A percentile compares a stretch with the other conserved stretches of the same genome.
These are phyloP conservation scores for Tachuris rubrigastra DNA, from an alignment of 2,113 vertebrate species.

Conservation along the genomic window DNA sequence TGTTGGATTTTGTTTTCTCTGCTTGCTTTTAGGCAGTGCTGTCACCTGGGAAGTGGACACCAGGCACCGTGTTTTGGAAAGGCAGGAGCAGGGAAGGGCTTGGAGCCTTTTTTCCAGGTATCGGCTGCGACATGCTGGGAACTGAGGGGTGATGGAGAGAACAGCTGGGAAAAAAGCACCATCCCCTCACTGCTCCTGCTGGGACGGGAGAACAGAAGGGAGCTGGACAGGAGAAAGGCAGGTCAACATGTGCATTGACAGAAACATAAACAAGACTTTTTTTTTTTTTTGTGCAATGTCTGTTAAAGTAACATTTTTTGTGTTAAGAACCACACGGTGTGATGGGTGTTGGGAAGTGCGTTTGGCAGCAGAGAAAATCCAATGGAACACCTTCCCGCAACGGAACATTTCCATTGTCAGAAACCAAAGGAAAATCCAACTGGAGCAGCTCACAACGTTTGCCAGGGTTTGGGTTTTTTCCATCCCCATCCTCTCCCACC, in stretches of 20 bases:
- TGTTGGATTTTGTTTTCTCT: slow-evolving; percentile 75
- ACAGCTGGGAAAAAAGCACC: slow-evolving; percentile 38
- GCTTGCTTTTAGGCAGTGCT: slow-evolving; percentile 78
- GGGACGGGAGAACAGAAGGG: not conserved
- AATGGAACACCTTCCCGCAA: slow-evolving; percentile 65
- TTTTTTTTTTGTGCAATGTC: slow-evolving; percentile 33
- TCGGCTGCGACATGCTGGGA: slow-evolving; percentile 40
- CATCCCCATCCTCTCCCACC: not conserved
- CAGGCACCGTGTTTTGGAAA: slow-evolving; percentile 64
- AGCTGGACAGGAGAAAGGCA: slow-evolving; percentile 22
- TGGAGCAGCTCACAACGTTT: slow-evolving; percentile 54
- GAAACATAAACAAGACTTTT: slow-evolving; percentile 29
- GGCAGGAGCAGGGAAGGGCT: slow-evolving; percentile 64
- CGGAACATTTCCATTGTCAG: not conserved
- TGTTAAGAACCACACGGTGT: not conserved
- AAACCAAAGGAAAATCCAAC: slow-evolving; percentile 47
- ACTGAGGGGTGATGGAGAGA: not conserved
- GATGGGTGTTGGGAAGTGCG: slow-evolving; percentile 36
- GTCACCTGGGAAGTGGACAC: slow-evolving; percentile 61
- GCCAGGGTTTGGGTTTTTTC: slow-evolving; percentile 25
- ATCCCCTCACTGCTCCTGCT: slow-evolving; percentile 63
- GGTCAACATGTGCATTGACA: slow-evolving; percentile 15
- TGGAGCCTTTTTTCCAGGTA: slow-evolving; percentile 44
- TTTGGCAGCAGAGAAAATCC: slow-evolving; percentile 74
- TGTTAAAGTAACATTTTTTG: not conserved